Evolutionary conservation across 2,113 vertebrate genomes (phyloP).

Genomic region (Crotalus tigris): DNA sequence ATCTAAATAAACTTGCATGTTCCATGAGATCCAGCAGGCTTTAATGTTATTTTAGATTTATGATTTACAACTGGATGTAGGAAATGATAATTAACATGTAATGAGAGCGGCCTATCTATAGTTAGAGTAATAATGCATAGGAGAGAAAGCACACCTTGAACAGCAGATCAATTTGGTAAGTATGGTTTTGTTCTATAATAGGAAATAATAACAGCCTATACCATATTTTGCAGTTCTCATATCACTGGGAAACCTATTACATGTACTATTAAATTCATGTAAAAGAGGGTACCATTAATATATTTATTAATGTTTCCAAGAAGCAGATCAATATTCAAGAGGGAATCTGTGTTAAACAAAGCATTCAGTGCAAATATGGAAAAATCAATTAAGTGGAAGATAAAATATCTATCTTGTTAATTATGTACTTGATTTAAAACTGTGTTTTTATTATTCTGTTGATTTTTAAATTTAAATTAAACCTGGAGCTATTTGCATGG

Average conservation of each 20-base stretch:
- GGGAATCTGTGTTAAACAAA: conserved; percentile 40
- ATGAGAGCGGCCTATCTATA: no score
- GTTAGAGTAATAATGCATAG: not conserved
- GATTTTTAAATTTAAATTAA: conserved; percentile 27
- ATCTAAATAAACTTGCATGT: not conserved
- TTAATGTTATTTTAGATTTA: conserved; percentile 4
- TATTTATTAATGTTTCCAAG: conserved; percentile 32
- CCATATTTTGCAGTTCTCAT: not conserved
- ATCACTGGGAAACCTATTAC: not conserved
- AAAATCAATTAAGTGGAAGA: conserved; percentile 23
- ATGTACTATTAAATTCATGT: not conserved
- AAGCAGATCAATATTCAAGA: conserved; percentile 39
- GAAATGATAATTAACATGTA: not conserved
- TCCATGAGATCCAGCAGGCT: conserved; percentile 22
- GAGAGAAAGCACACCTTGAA: no score
- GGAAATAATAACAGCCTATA: not conserved
- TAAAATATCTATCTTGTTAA: conserved; percentile 37
- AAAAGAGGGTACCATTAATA: conserved; percentile 2
- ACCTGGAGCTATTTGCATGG: not conserved
- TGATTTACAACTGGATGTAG: not conserved
- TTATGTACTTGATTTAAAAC: conserved; percentile 21
- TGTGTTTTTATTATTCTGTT: conserved; percentile 44
- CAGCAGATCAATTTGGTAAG: not conserved
- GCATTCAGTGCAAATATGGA: not conserved
- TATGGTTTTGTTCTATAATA: not conserved